Evolutionary conservation across 2,797 vertebrate species (phyloP), one percentile per base, ranked within the genome.

Genomic region (Acipenser ruthenus): DNA sequence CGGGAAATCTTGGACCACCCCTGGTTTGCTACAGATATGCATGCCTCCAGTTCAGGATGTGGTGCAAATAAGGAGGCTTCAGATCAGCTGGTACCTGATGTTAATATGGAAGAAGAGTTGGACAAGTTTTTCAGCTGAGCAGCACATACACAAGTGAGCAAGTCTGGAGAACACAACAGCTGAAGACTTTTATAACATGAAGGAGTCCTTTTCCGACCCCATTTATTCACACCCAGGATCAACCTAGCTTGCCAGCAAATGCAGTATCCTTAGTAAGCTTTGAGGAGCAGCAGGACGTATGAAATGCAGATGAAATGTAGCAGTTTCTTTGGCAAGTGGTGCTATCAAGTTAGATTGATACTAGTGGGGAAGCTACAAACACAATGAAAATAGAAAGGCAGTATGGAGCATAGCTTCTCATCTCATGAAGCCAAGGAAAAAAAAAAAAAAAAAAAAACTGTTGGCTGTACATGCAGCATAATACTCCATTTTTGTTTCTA

Each of bases 71-170:
- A 96, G 65, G 96, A 97, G 80, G 91, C 76, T 71, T 87, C 91
- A 74, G 97, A 99, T 89, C 97, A 99, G 91, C 85, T 88, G 88
- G 97, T 99, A 86, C 96, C 97, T 65, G 96, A 99, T 72, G 95
- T 96, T 87, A 97, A 90, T 86, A 96, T 98, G 95, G 94, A 98
- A 71, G 95, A 97, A 81, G 95, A 96, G 82, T 89, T 95, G 86
- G 95, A 98, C 88, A 93, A 94, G 74, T 97, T 98, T 88, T 97
- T 99, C 86, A 96, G 96, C 89, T 99, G 95, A 99, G 84, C 87
- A 79, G 80, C 79, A 78, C 60, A 64, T 37, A 37, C 23, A 37
- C 23, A 37, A 37, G 23, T 37, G 23, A 37, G 23, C 23, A 37
- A 3, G 23, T 37, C 23, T 37, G 23, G 23, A 37, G 4, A 2